phyloP scores from a whole-genome alignment of 2,888 invertebrate species.

The Lepetodrilus schrolli region DNA sequence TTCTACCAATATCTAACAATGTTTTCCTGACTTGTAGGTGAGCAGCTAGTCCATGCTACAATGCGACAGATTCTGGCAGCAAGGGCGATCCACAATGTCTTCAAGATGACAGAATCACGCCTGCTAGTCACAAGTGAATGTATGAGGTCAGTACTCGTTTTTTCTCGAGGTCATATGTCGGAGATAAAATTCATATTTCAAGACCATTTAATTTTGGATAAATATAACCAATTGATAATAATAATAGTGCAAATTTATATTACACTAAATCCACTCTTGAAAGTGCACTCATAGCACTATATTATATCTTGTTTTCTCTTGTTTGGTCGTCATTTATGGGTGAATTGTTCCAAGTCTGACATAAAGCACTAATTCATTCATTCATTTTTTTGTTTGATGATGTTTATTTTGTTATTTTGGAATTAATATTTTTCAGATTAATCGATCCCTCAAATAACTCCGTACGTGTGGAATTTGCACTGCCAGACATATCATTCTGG shows the following conservation, averaged over 20 bases:
- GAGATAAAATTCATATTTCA: not conserved
- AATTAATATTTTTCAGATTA: slow-evolving; percentile 60
- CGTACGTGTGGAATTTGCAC: slow-evolving; percentile 68
- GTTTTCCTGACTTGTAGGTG: slow-evolving; percentile 61
- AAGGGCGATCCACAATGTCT: slow-evolving; percentile 75
- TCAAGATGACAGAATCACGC: slow-evolving; percentile 74
- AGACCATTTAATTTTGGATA: not conserved
- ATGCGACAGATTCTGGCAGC: slow-evolving; percentile 76
- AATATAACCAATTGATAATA: not conserved
- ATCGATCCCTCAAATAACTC: slow-evolving; percentile 71
- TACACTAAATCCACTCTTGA: too few species aligned
- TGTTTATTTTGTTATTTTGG: too few species aligned
- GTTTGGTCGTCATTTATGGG: too few species aligned
- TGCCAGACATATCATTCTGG: slow-evolving; percentile 75
- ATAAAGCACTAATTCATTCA: too few species aligned
- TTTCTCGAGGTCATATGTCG: too few species aligned
- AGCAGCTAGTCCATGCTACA: slow-evolving; percentile 73
- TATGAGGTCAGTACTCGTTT: slow-evolving; percentile 67
- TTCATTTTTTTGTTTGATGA: too few species aligned
- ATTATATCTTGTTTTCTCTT: too few species aligned
- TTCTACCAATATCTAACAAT: too few species aligned
- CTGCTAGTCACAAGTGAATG: slow-evolving; percentile 71
- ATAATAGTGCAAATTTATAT: too few species aligned
- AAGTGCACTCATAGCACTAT: too few species aligned
- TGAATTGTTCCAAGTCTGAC: too few species aligned